Evolutionary conservation across 2,113 vertebrate species (phyloP).

Genomic region (Aspiorhynchus laticeps): DNA sequence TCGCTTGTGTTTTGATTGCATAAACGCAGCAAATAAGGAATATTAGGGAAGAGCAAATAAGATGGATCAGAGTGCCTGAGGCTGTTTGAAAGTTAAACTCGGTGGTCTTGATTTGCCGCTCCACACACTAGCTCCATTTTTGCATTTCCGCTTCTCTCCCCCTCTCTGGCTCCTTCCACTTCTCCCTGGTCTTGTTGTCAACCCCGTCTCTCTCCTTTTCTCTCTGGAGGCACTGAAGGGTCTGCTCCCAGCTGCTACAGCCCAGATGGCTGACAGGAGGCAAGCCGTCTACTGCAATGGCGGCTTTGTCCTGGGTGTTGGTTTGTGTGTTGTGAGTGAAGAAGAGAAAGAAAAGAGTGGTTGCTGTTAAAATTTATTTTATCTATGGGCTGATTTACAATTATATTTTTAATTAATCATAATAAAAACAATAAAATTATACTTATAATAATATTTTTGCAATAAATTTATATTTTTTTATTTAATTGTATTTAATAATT

Average conservation of each 20-base stretch:
- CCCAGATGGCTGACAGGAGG: slow-evolving; percentile 47
- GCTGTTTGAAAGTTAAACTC: slow-evolving; percentile 15
- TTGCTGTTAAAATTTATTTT: slow-evolving; percentile 10
- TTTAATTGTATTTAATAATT: too few relatives aligned
- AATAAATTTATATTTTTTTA: too few relatives aligned
- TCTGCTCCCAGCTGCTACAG: slow-evolving; percentile 29
- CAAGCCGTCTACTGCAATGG: slow-evolving; percentile 20
- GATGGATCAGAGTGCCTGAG: neutral
- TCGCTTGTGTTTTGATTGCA: neutral
- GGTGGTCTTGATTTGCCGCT: neutral
- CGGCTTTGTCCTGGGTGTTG: slow-evolving; percentile 19
- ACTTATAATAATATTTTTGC: too few relatives aligned
- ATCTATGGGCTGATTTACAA: neutral
- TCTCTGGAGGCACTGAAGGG: slow-evolving; percentile 28
- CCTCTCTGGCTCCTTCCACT: slow-evolving; percentile 2
- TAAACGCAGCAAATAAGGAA: slow-evolving; percentile 11
- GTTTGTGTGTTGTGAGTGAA: slow-evolving; percentile 19
- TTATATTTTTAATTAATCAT: too few relatives aligned
- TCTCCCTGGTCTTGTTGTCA: slow-evolving; percentile 8
- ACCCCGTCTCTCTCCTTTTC: neutral
- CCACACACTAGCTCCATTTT: neutral
- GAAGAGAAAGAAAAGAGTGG: neutral
- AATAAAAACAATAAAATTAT: too few relatives aligned
- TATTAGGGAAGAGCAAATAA: slow-evolving; percentile 41
- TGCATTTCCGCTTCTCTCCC: neutral